Conservation (phyloP, 92 coral and sea anemone species). For the Umimayanthus kanabou region DNA sequence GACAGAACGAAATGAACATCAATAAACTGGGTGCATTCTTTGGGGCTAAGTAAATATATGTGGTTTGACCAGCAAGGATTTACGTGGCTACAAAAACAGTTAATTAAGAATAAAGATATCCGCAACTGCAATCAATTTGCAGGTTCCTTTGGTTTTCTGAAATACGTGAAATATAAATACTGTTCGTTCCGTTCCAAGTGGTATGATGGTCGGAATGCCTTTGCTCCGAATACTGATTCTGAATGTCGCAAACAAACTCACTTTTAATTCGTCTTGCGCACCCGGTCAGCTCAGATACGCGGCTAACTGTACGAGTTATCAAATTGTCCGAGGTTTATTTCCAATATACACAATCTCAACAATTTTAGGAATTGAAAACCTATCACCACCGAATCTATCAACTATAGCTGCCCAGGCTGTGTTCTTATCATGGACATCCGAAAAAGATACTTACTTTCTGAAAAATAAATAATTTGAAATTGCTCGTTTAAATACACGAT, state of each 20-base stretch:
- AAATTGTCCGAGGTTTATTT: neutral
- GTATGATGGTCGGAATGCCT: too few relatives aligned
- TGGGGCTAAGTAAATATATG: neutral
- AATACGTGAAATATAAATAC: neutral
- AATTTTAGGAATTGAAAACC: slow-evolving; percentile 27
- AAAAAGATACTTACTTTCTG: neutral
- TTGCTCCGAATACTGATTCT: neutral
- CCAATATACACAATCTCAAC: neutral
- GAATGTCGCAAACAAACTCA: neutral
- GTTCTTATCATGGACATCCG: neutral
- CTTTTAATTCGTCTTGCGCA: neutral
- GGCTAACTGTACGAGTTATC: neutral
- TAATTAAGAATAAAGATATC: neutral
- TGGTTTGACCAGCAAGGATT: too few relatives aligned
- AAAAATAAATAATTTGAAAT: neutral
- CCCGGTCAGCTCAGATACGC: neutral
- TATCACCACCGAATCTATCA: slow-evolving; percentile 35
- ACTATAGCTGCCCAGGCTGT: neutral
- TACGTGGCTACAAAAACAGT: too few relatives aligned
- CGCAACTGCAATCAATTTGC: neutral
- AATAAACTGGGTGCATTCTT: neutral
- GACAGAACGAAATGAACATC: neutral
- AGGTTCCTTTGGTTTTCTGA: neutral
- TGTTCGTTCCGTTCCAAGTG: neutral
- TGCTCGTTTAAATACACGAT: neutral